A percentile compares a stretch with the other conserved stretches of the same genome.
Evolutionary conservation across 23 tunicate species (phyloP).

Genomic region (Styela clava): DNA sequence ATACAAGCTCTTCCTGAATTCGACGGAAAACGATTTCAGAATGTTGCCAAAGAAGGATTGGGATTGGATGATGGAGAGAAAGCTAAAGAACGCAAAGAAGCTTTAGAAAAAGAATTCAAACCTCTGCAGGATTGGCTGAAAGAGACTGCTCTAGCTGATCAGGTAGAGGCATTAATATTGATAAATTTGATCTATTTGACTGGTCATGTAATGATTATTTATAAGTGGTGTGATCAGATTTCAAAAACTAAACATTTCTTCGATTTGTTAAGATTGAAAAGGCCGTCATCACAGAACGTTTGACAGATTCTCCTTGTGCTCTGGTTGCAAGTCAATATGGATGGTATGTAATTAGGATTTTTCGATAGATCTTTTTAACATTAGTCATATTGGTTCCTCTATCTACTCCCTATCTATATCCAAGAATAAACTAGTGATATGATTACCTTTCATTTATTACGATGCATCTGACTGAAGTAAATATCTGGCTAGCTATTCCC

Average conservation of each 20-base stretch:
- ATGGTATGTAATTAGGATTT: slow-evolving; percentile 58
- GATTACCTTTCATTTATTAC: no score
- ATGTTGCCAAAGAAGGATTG: slow-evolving; percentile 98
- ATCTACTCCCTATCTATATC: background rate
- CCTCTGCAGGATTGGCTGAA: slow-evolving; percentile 92
- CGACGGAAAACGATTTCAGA: slow-evolving; percentile 97
- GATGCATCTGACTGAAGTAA: no score
- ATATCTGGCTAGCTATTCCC: no score
- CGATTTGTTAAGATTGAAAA: slow-evolving; percentile 89
- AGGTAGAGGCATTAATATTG: slow-evolving; percentile 32
- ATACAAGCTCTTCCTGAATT: slow-evolving; percentile 98
- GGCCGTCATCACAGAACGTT: slow-evolving; percentile 88
- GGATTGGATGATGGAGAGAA: slow-evolving; percentile 90
- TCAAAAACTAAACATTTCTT: no score
- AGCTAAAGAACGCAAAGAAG: slow-evolving; percentile 92
- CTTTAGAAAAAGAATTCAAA: slow-evolving; percentile 83
- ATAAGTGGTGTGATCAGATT: no score
- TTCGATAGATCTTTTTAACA: background rate
- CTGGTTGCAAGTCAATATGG: slow-evolving; percentile 98
- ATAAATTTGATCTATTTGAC: background rate
- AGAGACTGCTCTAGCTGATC: slow-evolving; percentile 74
- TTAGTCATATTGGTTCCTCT: background rate
- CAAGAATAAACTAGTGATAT: background rate
- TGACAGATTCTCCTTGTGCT: slow-evolving; percentile 88
- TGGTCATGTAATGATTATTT: background rate